Evolutionary conservation across 2,888 invertebrate species (phyloP), one percentile per base, ranked within the genome.

Genomic region (Parasteatoda lunata): DNA sequence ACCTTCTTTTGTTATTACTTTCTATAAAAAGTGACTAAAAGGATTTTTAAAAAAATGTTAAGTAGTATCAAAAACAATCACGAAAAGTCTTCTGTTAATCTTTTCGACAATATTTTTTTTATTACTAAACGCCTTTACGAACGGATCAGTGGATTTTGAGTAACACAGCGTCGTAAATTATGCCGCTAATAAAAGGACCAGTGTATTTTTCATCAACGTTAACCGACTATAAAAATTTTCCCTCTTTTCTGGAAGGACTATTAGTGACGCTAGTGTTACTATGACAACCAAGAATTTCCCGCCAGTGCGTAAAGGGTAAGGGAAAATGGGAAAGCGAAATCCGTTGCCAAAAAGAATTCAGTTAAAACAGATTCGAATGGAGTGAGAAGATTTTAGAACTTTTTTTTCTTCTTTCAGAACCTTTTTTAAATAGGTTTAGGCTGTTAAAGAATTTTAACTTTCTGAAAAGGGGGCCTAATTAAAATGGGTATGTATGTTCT

Each of bases 191-290:
- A 83, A 83, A 83, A 77, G 83, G 47, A n/a, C 64, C 48, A 45
- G 83, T 83, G 83, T 83, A 77, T 77, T 83, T 83, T 83, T 83
- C 81, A 81, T 83, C 83, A 83, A 75, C 75, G 64, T 70, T 65
- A 71, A 83, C 77, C 70, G 65, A 45, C 83, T 83, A 65, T 77
- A 77, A 83, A 83, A 80, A 77, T 77, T 83, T 77, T 66, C 75
- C 71, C 71, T 65, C 71, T 71, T 75, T 83, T 80, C 71, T 52
- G 66, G 73, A 48, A 70, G 51, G 54, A 75, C 83, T 77, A 83
- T 83, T 71, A 77, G 83, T 83, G 83, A 83, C 83, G 83, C 83
- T 83, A 65, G 15, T 47, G 77, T 83, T 71, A 69, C 71, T 52
- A 77, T 83, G 77, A 52, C 64, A 71, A 83, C 83, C 52, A 52